These are phyloP conservation scores for Cygnus olor DNA, from an alignment of 2,797 vertebrate species.

Conservation along the genomic window DNA sequence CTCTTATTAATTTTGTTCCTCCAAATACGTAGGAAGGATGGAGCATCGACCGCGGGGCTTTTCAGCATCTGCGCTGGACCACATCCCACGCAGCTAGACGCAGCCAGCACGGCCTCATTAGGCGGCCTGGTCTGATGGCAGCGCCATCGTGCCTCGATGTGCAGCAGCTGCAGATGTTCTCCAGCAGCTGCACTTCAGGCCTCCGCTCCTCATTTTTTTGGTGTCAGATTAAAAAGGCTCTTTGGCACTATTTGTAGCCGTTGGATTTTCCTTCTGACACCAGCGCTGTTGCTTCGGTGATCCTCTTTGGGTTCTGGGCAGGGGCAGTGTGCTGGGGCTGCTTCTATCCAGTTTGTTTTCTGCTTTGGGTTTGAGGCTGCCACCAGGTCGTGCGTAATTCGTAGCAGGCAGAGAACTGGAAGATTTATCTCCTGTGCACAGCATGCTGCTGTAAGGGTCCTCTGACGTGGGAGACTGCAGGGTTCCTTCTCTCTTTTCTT, in stretches of 20 bases:
- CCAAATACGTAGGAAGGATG: background rate
- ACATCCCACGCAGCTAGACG: background rate
- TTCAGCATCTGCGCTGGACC: background rate
- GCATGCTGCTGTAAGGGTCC: background rate
- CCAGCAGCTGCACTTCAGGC: background rate
- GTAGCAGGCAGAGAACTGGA: background rate
- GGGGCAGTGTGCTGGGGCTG: background rate
- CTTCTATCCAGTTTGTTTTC: conserved; percentile 2
- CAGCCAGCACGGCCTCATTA: background rate
- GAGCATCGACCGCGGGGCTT: background rate
- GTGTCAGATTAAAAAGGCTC: background rate
- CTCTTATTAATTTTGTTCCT: background rate
- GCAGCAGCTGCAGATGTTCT: background rate
- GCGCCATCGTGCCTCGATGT: background rate
- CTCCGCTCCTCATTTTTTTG: background rate
- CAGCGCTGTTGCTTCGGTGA: background rate
- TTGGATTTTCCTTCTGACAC: background rate
- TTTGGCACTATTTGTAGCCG: background rate
- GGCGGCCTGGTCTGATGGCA: background rate
- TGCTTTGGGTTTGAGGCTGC: background rate
- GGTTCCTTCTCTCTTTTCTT: background rate
- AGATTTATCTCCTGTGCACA: background rate
- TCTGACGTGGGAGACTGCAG: background rate
- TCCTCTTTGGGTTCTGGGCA: background rate
- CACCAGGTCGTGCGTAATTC: background rate